Evolutionary conservation across 2,888 invertebrate species (phyloP).

Genomic region (Salpingus planirostris): DNA sequence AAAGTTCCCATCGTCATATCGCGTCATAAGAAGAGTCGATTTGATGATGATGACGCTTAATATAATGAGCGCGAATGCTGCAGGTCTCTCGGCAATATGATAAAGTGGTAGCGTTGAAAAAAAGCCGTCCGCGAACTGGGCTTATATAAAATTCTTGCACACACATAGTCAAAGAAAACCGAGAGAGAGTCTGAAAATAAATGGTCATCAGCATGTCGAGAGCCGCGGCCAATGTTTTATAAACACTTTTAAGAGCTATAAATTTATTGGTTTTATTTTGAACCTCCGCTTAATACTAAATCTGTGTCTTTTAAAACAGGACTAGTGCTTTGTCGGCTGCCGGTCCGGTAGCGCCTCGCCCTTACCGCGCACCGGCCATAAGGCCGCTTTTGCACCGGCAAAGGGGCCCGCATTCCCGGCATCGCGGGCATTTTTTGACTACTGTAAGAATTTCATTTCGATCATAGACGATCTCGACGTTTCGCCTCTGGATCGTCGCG

Average conservation of each 20-base stretch:
- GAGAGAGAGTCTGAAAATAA: constrained; percentile 26
- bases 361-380: constrained; percentile 20
- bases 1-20: too few species aligned
- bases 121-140: constrained; percentile 17
- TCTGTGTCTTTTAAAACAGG: constrained; percentile 38
- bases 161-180: constrained; percentile 15
- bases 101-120: constrained; percentile 5
- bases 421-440: constrained; percentile 38
- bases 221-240: constrained; percentile 38
- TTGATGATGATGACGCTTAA: too few species aligned
- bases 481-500: constrained; percentile 4
- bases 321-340: constrained; percentile 37
- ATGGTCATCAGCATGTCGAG: constrained; percentile 33
- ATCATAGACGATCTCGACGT: constrained; percentile 28
- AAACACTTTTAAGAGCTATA: constrained; percentile 39
- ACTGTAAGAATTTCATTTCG: constrained; percentile 40
- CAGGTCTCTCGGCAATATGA: too few species aligned
- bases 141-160: constrained; percentile 28
- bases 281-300: constrained; percentile 38
- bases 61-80: constrained; percentile 13
- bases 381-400: constrained; percentile 25
- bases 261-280: constrained; percentile 41
- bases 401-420: constrained; percentile 28
- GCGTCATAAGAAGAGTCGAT: too few species aligned
- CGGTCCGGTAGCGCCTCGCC: constrained; percentile 15